Percentiles rank a stretch among this genome's conserved stretches.
These are phyloP conservation scores for Tineola bisselliella DNA, from an alignment of 2,888 invertebrate species.

Conservation along the genomic window DNA sequence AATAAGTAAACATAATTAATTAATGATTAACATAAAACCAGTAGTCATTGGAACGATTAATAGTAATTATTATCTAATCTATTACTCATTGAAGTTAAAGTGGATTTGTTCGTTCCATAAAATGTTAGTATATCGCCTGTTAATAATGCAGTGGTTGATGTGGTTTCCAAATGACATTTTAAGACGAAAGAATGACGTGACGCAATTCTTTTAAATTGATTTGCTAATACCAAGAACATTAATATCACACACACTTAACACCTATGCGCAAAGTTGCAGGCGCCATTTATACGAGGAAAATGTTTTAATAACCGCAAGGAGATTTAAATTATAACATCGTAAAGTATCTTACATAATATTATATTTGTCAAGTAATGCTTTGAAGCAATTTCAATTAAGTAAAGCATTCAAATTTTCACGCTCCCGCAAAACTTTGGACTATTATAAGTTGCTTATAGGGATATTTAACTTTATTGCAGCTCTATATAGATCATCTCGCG, in stretches of 20 bases:
- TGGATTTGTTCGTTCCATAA: conserved; percentile 6
- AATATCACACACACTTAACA: not conserved
- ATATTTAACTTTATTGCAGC: conserved; percentile 24
- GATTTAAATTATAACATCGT: too few species aligned
- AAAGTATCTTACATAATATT: too few species aligned
- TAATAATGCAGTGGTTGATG: not conserved
- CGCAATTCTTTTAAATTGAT: not conserved
- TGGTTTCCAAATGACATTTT: not conserved
- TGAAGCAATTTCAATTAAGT: too few species aligned
- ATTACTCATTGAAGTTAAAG: conserved; percentile 20
- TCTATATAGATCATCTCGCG: conserved; percentile 38
- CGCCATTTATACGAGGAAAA: not conserved
- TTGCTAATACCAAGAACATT: not conserved
- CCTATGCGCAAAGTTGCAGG: not conserved
- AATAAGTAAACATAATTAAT: conserved; percentile 3
- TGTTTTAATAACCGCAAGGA: too few species aligned
- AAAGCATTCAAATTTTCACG: too few species aligned
- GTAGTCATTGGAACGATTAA: conserved; percentile 14
- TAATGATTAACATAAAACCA: conserved; percentile 14
- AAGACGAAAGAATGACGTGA: not conserved
- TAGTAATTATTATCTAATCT: conserved; percentile 29
- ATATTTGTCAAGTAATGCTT: too few species aligned
- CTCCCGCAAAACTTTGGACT: too few species aligned
- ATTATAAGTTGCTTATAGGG: too few species aligned
- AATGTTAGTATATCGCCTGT: not conserved